Evolutionary conservation across 1,140 invertebrate genomes (phyloP), one percentile per base, ranked within the genome.

Genomic region (Spodoptera frugiperda): DNA sequence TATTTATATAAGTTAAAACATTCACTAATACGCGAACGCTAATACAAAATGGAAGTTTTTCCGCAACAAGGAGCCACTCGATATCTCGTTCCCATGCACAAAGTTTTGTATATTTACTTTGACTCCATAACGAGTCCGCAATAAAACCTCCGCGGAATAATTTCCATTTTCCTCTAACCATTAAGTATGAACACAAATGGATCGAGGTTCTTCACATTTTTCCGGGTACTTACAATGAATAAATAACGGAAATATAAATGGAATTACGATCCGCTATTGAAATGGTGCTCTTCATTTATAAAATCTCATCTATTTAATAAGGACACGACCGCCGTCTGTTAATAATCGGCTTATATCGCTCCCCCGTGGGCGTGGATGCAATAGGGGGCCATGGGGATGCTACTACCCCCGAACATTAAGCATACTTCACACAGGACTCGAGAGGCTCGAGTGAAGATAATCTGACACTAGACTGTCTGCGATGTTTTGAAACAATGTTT

Each of bases 311-410:
- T 71, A 51, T 71, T 71, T 55, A 71, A 19, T 71, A 81, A 82
- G 83, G 83, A 85, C 81, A 84, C 81, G 83, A 73, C 80, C 83
- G 78, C 78, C 81, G 85, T 86, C 84, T 84, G 82, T 81, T 83
- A 82, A 84, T 87, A 89, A 89, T 88, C 88, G 84, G 86, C 84
- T 89, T 89, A 87, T 79, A 83, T 86, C 79, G 79, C 81, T 55
- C 82, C 80, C 81, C 80, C 80, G 49, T 21, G 51, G 39, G 68
- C 83, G 61, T 15, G 30, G 67, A 71, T 71, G 68, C 68, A 71
- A 6, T 71, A 15, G 68, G 67, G 51, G 33, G 25, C 19, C 68
- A 55, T 46, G 53, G 51, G 53, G 68, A 25, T n/a, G 61, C 49
- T 71, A 39, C 49, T 71, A 39, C 49, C 68, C 33, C 51, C 53